Conservation (phyloP, 2,113 vertebrate species). For the Nipponia nippon region DNA sequence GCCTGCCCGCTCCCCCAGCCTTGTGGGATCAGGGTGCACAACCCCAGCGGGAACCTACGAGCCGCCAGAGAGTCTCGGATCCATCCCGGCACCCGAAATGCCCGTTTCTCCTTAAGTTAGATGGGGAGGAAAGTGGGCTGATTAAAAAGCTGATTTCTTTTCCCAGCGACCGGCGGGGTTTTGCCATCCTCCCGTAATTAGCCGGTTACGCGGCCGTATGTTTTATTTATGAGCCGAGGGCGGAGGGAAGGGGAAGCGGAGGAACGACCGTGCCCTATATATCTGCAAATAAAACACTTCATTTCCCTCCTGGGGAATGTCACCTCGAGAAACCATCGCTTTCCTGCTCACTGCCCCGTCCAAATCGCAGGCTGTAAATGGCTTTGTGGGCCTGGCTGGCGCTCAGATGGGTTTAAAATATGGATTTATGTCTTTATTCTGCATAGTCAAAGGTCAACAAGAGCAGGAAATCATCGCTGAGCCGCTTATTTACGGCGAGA, state of each 20-base stretch:
- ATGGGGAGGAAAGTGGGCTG: slow-evolving; percentile 2
- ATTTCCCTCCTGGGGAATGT: slow-evolving; percentile 65
- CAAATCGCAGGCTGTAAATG: slow-evolving; percentile 58
- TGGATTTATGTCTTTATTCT: slow-evolving; percentile 68
- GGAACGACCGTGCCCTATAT: slow-evolving; percentile 60
- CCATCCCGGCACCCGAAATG: background rate
- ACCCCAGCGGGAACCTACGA: background rate
- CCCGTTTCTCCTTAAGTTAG: background rate
- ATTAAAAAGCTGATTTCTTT: slow-evolving; percentile 51
- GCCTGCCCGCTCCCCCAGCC: slow-evolving; percentile 66
- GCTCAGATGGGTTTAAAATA: slow-evolving; percentile 60
- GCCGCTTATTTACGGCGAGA: slow-evolving; percentile 43
- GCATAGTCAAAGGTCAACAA: slow-evolving; percentile 68
- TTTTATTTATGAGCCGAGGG: slow-evolving; percentile 68
- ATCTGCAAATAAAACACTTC: slow-evolving; percentile 63
- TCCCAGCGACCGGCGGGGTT: slow-evolving; percentile 45
- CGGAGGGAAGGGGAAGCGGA: slow-evolving; percentile 54
- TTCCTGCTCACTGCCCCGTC: slow-evolving; percentile 60
- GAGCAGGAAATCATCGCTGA: slow-evolving; percentile 60
- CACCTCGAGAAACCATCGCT: slow-evolving; percentile 59
- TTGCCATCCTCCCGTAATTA: slow-evolving; percentile 66
- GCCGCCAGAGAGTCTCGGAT: background rate
- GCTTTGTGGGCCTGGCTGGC: slow-evolving; percentile 51
- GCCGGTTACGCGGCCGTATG: slow-evolving; percentile 62
- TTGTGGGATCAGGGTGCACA: background rate